A percentile compares a stretch with the other conserved stretches of the same genome.
Evolutionary conservation across 2,797 vertebrate species (phyloP).

Genomic region (Pelodytes ibericus): DNA sequence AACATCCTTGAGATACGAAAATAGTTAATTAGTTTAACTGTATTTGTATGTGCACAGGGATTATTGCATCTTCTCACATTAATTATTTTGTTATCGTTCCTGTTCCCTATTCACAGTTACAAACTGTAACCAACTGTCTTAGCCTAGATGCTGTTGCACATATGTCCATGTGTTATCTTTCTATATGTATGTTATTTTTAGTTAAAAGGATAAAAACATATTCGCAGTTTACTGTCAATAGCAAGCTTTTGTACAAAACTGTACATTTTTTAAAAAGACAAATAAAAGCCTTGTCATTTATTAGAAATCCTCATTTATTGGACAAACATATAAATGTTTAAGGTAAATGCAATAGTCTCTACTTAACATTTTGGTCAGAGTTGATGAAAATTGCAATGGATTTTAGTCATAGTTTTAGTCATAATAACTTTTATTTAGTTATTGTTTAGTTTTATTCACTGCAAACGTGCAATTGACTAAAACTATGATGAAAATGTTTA

Average conservation of each 20-base stretch:
- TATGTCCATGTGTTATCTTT: constrained; percentile 7
- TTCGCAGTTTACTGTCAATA: not conserved
- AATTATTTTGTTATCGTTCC: constrained; percentile 37
- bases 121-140: constrained; percentile 31
- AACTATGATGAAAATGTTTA: no score
- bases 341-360: no score
- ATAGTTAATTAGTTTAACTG: constrained; percentile 19
- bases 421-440: no score
- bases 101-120: constrained; percentile 23
- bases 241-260: not conserved
- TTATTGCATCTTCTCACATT: constrained; percentile 31
- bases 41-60: constrained; percentile 21
- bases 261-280: no score
- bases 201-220: not conserved
- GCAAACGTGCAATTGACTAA: no score
- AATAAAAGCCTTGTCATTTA: no score
- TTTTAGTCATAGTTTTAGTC: no score
- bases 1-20: not conserved
- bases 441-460: no score
- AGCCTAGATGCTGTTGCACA: not conserved
- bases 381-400: no score
- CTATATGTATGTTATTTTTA: constrained; percentile 27
- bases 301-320: no score
- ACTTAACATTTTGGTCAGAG: no score
- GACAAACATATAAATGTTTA: no score